Conservation (phyloP, 2,888 invertebrate genomes). For the Mystacides longicornis region DNA sequence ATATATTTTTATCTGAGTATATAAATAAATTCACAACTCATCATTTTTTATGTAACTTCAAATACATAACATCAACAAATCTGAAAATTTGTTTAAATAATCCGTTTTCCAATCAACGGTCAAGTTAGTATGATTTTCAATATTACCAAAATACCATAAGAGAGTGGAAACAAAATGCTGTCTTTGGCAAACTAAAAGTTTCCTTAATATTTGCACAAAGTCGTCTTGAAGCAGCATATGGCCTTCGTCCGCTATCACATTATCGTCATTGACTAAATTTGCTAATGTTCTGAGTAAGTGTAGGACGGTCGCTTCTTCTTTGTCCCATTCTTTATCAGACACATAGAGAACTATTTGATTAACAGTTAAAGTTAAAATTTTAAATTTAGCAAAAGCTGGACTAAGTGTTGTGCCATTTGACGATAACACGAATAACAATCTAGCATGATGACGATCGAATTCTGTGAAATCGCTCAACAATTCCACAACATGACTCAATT, state of each 20-base stretch:
- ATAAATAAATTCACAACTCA: not conserved
- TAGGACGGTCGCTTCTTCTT: not conserved
- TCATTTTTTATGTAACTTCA: not conserved
- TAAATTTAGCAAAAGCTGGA: not conserved
- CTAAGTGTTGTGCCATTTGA: not conserved
- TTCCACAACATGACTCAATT: not conserved
- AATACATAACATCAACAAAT: not conserved
- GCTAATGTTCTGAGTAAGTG: slow-evolving; percentile 18
- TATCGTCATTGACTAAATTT: slow-evolving; percentile 7
- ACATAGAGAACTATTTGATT: not conserved
- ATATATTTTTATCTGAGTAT: not conserved
- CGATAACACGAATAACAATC: slow-evolving; percentile 5
- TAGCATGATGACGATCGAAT: not conserved
- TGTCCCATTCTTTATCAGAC: slow-evolving; percentile 7
- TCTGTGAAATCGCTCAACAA: not conserved
- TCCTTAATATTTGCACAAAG: not conserved
- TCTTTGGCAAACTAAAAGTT: slow-evolving; percentile 6
- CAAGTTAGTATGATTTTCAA: not conserved
- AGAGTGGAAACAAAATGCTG: slow-evolving; percentile 9
- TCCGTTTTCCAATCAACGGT: not conserved
- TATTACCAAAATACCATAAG: slow-evolving; percentile 20
- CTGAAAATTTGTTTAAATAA: not conserved
- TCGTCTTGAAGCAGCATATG: not conserved
- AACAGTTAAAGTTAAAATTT: slow-evolving; percentile 5
- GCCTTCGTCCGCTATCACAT: not conserved